These are phyloP conservation scores for Falco biarmicus DNA, from an alignment of 2,797 vertebrate genomes.

Conservation along the genomic window DNA sequence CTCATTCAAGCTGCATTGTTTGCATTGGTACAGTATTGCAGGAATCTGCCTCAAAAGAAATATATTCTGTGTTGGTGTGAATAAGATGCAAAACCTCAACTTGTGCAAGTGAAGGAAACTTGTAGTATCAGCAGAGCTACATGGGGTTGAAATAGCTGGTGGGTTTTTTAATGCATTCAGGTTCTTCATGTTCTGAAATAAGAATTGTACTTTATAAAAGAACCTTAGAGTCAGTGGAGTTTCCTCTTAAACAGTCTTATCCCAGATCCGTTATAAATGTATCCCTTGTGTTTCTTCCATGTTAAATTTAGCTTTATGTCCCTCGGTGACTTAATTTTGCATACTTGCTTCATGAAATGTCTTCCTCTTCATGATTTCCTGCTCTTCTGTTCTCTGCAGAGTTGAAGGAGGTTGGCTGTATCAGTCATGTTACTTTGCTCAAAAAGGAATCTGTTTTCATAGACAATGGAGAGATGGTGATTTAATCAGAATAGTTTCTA, in stretches of 20 bases:
- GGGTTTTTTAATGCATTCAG: background rate
- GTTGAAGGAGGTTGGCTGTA: background rate
- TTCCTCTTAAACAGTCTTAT: background rate
- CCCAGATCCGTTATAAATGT: background rate
- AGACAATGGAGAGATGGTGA: background rate
- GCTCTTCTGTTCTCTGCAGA: background rate
- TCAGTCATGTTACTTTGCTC: background rate
- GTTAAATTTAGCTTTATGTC: constrained; percentile 20
- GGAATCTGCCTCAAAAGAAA: background rate
- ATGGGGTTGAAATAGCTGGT: background rate
- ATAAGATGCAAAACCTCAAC: background rate
- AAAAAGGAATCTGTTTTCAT: background rate
- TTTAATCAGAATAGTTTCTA: background rate
- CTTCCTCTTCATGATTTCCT: constrained; percentile 18
- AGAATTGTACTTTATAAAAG: background rate
- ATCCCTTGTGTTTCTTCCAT: background rate
- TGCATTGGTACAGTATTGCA: background rate
- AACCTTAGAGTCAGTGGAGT: background rate
- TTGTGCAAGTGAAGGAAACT: background rate
- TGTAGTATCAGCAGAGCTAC: background rate
- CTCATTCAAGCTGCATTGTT: background rate
- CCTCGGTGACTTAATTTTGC: background rate
- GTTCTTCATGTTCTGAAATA: background rate
- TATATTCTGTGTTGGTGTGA: background rate
- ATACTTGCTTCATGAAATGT: background rate